Percentiles rank a stretch among this genome's conserved stretches.
Conservation (phyloP, 2,888 invertebrate genomes). For the Diarsia rubi region DNA sequence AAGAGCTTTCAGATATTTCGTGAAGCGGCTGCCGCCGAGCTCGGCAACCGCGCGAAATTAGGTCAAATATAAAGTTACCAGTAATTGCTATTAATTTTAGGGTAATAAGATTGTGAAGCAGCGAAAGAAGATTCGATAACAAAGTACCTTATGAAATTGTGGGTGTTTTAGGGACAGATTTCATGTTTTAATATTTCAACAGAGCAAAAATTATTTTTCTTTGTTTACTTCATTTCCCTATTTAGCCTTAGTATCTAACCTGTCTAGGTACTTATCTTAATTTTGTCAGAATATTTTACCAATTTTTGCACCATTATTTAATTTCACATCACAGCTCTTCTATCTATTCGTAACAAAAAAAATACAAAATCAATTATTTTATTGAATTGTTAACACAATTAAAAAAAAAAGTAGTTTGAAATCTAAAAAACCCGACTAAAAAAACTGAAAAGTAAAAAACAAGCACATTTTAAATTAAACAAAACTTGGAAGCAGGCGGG, state of each 20-base stretch:
- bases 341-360: not conserved
- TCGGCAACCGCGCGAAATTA: slow-evolving; percentile 6
- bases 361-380: no score
- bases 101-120: slow-evolving; percentile 21
- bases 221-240: not conserved
- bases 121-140: slow-evolving; percentile 1
- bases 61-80: slow-evolving; percentile 46
- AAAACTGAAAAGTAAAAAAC: no score
- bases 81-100: slow-evolving; percentile 37
- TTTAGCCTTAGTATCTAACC: not conserved
- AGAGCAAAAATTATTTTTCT: not conserved
- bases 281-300: not conserved
- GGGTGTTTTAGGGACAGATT: not conserved
- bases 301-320: not conserved
- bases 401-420: no score
- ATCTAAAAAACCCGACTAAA: no score
- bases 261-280: not conserved
- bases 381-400: no score
- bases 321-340: not conserved
- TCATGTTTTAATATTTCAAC: not conserved
- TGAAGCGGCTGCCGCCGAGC: not conserved
- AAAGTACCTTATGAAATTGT: slow-evolving; percentile 6
- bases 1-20: slow-evolving; percentile 3
- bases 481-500: no score
- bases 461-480: no score